phyloP scores from a whole-genome alignment of 2,113 vertebrate genomes.

The Semnornis frantzii region DNA sequence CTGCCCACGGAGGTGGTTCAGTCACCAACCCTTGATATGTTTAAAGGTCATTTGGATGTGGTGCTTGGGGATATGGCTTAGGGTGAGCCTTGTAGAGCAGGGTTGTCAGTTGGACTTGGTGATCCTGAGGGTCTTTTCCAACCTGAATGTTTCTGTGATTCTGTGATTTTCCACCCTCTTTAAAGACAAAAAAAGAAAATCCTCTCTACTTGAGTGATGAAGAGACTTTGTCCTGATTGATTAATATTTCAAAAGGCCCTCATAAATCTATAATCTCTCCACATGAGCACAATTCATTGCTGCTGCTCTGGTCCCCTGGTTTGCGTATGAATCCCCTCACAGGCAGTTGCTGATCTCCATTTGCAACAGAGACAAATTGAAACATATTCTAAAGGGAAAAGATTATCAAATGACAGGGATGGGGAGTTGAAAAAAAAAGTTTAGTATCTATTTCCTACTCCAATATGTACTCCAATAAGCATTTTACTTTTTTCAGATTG shows the following conservation, averaged over 20 bases:
- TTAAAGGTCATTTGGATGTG: no score
- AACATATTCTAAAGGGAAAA: neutral
- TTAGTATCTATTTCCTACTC: neutral
- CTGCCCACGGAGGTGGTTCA: no score
- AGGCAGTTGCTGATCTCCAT: neutral
- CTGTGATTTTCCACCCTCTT: neutral
- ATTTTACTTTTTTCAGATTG: neutral
- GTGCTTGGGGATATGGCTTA: no score
- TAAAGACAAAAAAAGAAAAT: neutral
- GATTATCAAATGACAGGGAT: neutral
- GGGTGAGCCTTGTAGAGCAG: no score
- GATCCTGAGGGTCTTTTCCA: no score
- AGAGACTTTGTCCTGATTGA: neutral
- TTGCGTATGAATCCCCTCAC: neutral
- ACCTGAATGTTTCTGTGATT: no score
- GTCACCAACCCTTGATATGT: no score
- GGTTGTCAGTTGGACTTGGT: no score
- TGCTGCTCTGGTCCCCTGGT: neutral
- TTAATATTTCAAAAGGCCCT: constrained; percentile 22
- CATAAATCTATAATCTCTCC: constrained; percentile 25
- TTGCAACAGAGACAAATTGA: neutral
- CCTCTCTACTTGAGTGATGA: neutral
- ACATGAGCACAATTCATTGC: neutral
- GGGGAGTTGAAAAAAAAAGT: neutral
- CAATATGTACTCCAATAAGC: neutral